Evolutionary conservation across 2,113 vertebrate species (phyloP), one percentile per base, ranked within the genome.

Genomic region (Panurus biarmicus): DNA sequence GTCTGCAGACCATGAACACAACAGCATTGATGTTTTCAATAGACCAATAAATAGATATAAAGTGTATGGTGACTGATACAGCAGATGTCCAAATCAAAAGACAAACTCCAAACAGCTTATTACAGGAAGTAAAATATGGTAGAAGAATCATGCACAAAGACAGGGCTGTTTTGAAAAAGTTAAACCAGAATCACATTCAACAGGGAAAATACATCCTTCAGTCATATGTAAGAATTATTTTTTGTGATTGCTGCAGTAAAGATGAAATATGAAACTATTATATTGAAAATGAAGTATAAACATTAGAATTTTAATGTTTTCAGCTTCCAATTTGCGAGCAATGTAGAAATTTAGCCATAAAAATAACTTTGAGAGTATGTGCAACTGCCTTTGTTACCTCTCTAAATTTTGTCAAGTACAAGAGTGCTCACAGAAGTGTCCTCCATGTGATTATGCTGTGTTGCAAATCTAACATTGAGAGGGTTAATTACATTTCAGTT

Each of bases 401-500:
- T 80, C 16, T 80, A 60, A 71, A 87, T 90, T 40, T 57, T 85
- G 20, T 60, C 28, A 24, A 29, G 44, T 81, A 66, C 10, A n/a
- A 50, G 28, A 56, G 20, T 25, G 21, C n/a, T 76, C 11, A 90
- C 19, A 64, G 35, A 42, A 74, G 29, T 31, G 29, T 14, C 12
- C 20, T 92, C 89, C 28, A 16, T 65, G n/a, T 21, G 33, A 48
- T 33, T 53, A 50, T 16, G 21, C 17, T 57, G 33, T 70, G 22
- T 40, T 91, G 38, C 29, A 79, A 54, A 74, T 22, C 6, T 28
- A 61, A 80, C 73, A 42, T 36, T 73, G 56, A 79, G 94, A 89
- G 23, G 7, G 60, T 93, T 92, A 96, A 95, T 86, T 79, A 80
- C 29, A 86, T 85, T 91, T 77, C 62, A 90, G 25, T 84, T 54